Evolutionary conservation across 2,113 vertebrate species (phyloP), one percentile per base, ranked within the genome.

Genomic region (Apteryx owenii): DNA sequence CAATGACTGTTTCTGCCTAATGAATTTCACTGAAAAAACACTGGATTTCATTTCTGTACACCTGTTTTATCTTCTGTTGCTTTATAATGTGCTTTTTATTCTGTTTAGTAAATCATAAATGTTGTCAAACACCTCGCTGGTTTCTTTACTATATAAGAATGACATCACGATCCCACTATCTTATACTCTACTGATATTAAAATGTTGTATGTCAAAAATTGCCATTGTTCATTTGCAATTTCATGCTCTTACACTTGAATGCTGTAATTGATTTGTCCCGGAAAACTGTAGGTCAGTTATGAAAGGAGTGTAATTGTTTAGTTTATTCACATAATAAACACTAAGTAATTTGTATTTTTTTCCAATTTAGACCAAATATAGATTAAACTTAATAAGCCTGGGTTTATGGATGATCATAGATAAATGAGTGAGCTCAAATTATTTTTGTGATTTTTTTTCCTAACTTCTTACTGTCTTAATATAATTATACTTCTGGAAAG

Each of bases 131-230:
- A n/a, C 6, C 58, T 81, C 53, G 72, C 22, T 70, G 36, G 11
- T 77, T 90, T 92, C 61, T 65, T 85, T 91, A 56, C n/a, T 73
- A 13, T 48, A 21, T 29, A 93, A 86, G 60, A 91, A 83, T 54
- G 10, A 83, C 26, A 93, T 20, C 7, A 61, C n/a, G 0, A 0
- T 10, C 42, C 85, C 46, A 69, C 12, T 3, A 2, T 29, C 72
- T 95, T 71, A 42, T 48, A 85, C 8, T 44, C 36, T 38, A 38
- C 36, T 38, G 20, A 92, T 50, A 85, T 81, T 31, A 85, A 87
- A 81, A 54, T 28, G 8, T 22, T 88, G 11, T 58, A 53, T 71
- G 53, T 7, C 5, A 75, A 90, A 62, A 94, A 81, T 12, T 81
- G 9, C 40, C 44, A 71, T 8, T 77, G 21, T 58, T 89, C 38